Base-by-base conservation (phyloP, 2,888 invertebrate species). In the Heliconius cydno region DNA sequence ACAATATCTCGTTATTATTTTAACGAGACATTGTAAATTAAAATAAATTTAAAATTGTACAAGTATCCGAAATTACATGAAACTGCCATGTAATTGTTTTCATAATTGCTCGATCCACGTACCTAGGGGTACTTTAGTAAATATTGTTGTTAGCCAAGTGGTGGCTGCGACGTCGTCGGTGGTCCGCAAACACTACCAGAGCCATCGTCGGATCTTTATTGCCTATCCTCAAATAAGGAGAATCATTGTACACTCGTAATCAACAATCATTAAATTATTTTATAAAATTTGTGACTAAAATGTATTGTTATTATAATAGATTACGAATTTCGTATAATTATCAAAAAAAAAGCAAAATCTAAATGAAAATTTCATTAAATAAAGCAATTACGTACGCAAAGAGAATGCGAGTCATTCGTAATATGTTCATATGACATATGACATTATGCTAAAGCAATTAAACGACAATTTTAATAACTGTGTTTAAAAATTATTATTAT, bases 181-280 rank as follows among this genome's bases (percentile, higher is more conserved):
- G 92, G 93, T 92, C 93, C 89, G 90, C 92, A 92, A 92, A 93
- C 91, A 91, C 85, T 82, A 86, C 83, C 87, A 85, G 84, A 83
- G 80, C 87, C 88, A 91, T 90, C 91, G 92, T 92, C 90, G 91
- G 89, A 89, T 90, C 89, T 91, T 92, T 91, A 91, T 90, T 90
- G 89, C 75, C 75, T 75, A 86, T 87, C 85, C 84, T 86, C 84
- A 86, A 85, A 88, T 86, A 86, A 86, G 87, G 84, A 82, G 82
- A 82, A 75, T 79, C 78, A 80, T 80, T 81, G 80, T 79, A 82
- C 82, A 78, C 74, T 80, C 78, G 79, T 80, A 83, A 83, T 82
- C 60, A 82, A 80, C 34, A 74, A 77, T 82, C 78, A 87, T 38
- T 65, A 74, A 66, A 34, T 30, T 75, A 77, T 73, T 79, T 66